Percentiles rank a stretch among this genome's conserved stretches.
phyloP scores from a whole-genome alignment of 53 echinoderm and acorn worm species.

The Hippasteria phrygiana region DNA sequence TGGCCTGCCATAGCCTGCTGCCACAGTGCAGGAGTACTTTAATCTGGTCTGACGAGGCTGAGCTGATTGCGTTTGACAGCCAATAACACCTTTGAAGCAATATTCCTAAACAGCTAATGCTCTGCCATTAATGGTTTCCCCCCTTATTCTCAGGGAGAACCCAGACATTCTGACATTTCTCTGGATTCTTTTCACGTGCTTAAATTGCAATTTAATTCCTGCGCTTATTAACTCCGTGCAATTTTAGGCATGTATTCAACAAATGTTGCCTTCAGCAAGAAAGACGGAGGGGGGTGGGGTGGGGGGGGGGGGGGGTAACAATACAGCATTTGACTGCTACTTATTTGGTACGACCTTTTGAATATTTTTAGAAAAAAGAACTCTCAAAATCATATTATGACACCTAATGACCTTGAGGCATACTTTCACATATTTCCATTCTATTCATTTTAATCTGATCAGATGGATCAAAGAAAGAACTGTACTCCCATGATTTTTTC shows the following conservation, averaged over 20 bases:
- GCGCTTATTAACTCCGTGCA: conserved; percentile 11
- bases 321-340: background rate
- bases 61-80: conserved; percentile 50
- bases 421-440: conserved; percentile 8
- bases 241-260: background rate
- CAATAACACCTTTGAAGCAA: conserved; percentile 57
- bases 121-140: conserved; percentile 27
- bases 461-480: background rate
- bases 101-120: background rate
- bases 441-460: conserved; percentile 36
- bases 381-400: background rate
- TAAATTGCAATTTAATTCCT: conserved; percentile 34
- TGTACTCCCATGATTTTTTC: background rate
- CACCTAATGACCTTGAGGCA: background rate
- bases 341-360: background rate
- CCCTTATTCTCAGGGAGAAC: background rate
- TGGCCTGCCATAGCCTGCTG: conserved; percentile 13
- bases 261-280: background rate
- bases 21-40: background rate
- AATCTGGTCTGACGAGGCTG: conserved; percentile 30
- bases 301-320: background rate
- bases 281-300: no score
- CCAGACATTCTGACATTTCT: background rate
- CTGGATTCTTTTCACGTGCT: background rate
- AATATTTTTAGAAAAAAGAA: background rate